Evolutionary conservation across 2,888 invertebrate species (phyloP), one percentile per base, ranked within the genome.

Genomic region (Pandemis corylana): DNA sequence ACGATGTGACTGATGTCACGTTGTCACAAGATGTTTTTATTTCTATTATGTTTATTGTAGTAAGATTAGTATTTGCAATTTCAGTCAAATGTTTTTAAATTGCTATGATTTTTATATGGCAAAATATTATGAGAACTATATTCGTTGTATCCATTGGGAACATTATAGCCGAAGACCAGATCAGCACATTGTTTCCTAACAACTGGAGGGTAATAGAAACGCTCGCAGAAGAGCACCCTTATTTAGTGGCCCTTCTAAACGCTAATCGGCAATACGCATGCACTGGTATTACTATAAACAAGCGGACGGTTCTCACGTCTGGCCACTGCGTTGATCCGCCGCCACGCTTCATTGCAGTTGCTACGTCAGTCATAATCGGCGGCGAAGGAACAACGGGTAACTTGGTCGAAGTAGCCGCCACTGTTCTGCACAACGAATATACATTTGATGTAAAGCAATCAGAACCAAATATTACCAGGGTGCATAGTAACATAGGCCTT

Each of bases 401-500:
- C 62, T 74, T 90, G 51, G 77, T 89, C 59, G 65, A 81, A 10
- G 83, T 91, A 10, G 81, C 84, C 10, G 80, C 78, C 66, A 81
- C 85, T 7, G 78, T 73, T 73, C 42, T 84, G 56, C 90, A 91
- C 74, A 78, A 68, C 44, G 89, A 90, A 75, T 92, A 87, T 77
- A 79, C 76, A 56, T 87, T 84, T 68, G 81, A 87, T 68, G 64
- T 86, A 68, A 80, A 79, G 28, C 12, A 77, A 6, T 59, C 67
- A 12, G 82, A 85, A 44, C 83, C 84, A 9, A 85, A 86, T 71
- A 69, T 84, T 15, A 84, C 85, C 46, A 78, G 76, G 68, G 85
- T 89, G 81, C 86, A 89, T 77, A 91, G 84, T 74, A 91, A 92
- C 74, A 83, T 93, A 46, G 92, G 89, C 13, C 79, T 93, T 4